Evolutionary conservation across 2,888 invertebrate species (phyloP), one percentile per base, ranked within the genome.

Genomic region (Stegana nigrithorax): DNA sequence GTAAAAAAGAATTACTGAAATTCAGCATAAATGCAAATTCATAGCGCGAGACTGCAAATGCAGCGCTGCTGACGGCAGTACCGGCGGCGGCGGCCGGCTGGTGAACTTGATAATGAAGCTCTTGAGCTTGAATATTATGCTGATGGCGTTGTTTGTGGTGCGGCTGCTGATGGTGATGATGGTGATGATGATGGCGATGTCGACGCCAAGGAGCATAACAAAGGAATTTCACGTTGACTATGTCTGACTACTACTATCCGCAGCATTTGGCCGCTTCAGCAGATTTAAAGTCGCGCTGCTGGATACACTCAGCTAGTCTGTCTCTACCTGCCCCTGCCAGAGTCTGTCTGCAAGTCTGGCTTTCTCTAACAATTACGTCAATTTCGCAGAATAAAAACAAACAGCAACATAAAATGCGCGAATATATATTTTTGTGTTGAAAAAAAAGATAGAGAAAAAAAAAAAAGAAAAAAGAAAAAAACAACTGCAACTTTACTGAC

Each of bases 301-400:
- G n/a, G n/a, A n/a, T n/a, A n/a, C n/a, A 39, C 39, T 39, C 17
- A 2, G 39, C 39, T n/a, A 50, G 17, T 50, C 50, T 63, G 47
- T 36, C 39, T 58, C 47, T 50, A 36, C 32, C 25, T 32, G 29
- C 10, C 29, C 10, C 17, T 23, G 19, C 4, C 12, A 23, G 21
- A 6, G 32, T 32, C 5, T 17, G 36, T 32, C 53, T 32, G 32
- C 29, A 12, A 25, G 50, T 50, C 26, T 53, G 51, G 4, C 61
- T 61, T 56, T 19, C 45, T 70, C 63, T 68, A 66, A 75, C 77
- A 75, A 79, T 75, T 75, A 79, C 78, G 80, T 75, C 78, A 76
- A 75, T 75, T 73, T 68, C 67, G 62, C 63, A 62, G 67, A 77
- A 66, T 73, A 72, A 75, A 77, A 75, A 68, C 80, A 75, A 75